Evolutionary conservation across 2,888 invertebrate species (phyloP).

Genomic region (Neria commutata): DNA sequence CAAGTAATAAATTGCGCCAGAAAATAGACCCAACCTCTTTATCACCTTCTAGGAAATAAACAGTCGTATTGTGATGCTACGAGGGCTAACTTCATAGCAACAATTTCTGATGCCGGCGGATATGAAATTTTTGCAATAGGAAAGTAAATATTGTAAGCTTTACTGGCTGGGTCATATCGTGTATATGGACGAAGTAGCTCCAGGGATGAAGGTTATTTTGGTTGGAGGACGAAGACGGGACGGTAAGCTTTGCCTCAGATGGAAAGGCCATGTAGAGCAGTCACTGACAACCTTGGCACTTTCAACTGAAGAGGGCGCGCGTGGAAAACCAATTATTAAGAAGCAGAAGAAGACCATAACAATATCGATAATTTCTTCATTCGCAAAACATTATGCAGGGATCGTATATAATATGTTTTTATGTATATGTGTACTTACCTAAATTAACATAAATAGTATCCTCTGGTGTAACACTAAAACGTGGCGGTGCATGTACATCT

Average conservation of each 20-base stretch:
- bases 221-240: too few species aligned
- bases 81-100: too few species aligned
- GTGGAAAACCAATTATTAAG: background rate
- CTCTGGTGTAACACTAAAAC: slow-evolving; percentile 93
- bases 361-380: background rate
- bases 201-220: too few species aligned
- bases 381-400: background rate
- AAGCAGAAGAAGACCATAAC: background rate
- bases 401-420: background rate
- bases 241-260: too few species aligned
- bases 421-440: slow-evolving; percentile 62
- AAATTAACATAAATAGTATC: slow-evolving; percentile 96
- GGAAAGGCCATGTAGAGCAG: too few species aligned
- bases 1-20: slow-evolving; percentile 4
- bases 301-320: background rate
- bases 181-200: too few species aligned
- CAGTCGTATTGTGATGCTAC: too few species aligned
- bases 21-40: too few species aligned
- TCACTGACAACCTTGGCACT: too few species aligned
- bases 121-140: too few species aligned
- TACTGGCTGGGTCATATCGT: too few species aligned
- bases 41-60: background rate
- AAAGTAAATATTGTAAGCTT: too few species aligned
- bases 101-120: background rate
- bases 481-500: slow-evolving; percentile 95